These are phyloP conservation scores for Phymatocera aterrima DNA, from an alignment of 2,888 invertebrate genomes.

Conservation along the genomic window DNA sequence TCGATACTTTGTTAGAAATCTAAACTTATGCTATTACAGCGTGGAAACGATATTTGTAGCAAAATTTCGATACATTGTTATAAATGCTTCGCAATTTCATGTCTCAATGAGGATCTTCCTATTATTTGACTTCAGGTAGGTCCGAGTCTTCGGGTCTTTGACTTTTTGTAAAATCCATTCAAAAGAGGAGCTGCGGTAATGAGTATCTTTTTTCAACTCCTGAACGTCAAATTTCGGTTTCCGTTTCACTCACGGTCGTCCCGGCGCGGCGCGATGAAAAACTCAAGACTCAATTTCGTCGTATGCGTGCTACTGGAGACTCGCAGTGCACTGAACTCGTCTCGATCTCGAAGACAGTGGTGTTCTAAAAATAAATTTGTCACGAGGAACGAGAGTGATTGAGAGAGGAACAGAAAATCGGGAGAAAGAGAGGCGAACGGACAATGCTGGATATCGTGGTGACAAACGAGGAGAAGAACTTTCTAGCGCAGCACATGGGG, in stretches of 20 bases:
- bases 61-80: no score
- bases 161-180: neutral
- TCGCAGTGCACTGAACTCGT: neutral
- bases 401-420: neutral
- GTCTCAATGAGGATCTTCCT: no score
- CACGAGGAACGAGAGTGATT: slow-evolving; percentile 4
- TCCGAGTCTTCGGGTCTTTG: neutral
- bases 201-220: no score
- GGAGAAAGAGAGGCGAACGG: neutral
- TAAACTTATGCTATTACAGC: no score
- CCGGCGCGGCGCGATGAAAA: neutral
- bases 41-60: no score
- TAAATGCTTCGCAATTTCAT: no score
- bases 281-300: neutral
- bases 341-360: neutral
- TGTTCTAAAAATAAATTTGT: neutral
- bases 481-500: neutral
- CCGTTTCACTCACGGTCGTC: neutral
- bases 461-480: slow-evolving; percentile 12
- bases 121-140: no score
- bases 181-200: neutral
- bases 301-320: neutral
- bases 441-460: slow-evolving; percentile 24
- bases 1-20: no score
- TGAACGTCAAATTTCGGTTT: neutral